Evolutionary conservation across 2,113 vertebrate species (phyloP), one percentile per base, ranked within the genome.

Genomic region (Megalops atlanticus): DNA sequence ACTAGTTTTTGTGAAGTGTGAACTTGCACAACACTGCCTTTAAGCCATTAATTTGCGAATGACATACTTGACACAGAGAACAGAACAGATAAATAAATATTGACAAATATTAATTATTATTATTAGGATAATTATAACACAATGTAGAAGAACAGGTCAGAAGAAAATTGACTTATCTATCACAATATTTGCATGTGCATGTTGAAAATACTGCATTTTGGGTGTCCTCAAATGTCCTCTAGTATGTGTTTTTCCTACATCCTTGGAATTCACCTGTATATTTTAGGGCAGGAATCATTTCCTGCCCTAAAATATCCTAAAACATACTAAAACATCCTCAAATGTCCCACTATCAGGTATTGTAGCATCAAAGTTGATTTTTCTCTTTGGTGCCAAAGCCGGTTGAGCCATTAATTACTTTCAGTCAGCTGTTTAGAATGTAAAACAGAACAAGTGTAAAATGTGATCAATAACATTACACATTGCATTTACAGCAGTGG

Each of bases 341-440:
- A n/a, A n/a, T 77, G 79, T 92, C 81, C 74, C 91, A 83, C 92
- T 89, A 90, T 91, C 90, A 89, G 94, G 94, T 94, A 95, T 94
- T 95, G 93, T 93, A 93, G 95, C 94, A 96, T 97, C 96, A 96
- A 96, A 96, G 94, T 94, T 95, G 95, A 94, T 96, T 96, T 96
- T 96, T 95, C 93, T 96, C 94, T 93, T 95, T 85, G 49, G 95
- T 94, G 91, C 95, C 94, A 92, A 95, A 94, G 95, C 95, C 98
- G 97, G 98, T 96, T 93, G 96, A 98, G 94, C 96, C 97, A 97
- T 98, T 98, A 96, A 97, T 98, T 98, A 97, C 95, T 94, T 95
- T 96, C 95, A 94, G 96, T 97, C 94, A 95, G 94, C 94, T 92
- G 89, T 93, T 94, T 93, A 86, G 93, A 95, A 95, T 95, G 94